Conservation (phyloP, 2,888 invertebrate species). For the Stenchaetothrips biformis region DNA sequence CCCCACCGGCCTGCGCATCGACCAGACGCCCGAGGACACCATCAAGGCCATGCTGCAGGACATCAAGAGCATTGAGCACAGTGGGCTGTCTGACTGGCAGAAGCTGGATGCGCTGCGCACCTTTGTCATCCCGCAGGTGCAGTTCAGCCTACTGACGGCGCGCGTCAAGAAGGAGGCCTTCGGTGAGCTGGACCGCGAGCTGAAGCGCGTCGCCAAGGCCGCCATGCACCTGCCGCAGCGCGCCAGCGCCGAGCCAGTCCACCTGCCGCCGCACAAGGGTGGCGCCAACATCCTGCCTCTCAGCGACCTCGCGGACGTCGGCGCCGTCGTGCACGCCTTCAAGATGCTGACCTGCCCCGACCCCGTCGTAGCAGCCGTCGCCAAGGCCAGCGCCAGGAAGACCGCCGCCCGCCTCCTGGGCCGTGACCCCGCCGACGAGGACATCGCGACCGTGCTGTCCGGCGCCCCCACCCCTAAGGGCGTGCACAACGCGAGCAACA, state of each 20-base stretch:
- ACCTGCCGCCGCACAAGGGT: neutral
- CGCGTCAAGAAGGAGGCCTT: neutral
- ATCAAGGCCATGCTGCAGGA: slow-evolving; percentile 27
- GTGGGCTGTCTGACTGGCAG: slow-evolving; percentile 38
- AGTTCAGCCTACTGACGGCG: neutral
- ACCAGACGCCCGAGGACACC: slow-evolving; percentile 36
- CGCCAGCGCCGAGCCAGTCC: neutral
- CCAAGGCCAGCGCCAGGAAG: neutral
- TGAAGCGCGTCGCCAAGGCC: neutral
- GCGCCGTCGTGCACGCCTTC: neutral
- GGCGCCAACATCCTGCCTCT: neutral
- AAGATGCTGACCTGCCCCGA: neutral
- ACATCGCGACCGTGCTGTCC: neutral
- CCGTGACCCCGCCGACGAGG: neutral
- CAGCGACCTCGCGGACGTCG: neutral
- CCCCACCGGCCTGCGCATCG: slow-evolving; percentile 40
- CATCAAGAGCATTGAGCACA: slow-evolving; percentile 17
- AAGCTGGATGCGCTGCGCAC: slow-evolving; percentile 37
- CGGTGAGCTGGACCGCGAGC: neutral
- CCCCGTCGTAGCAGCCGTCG: neutral
- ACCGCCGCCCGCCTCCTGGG: neutral
- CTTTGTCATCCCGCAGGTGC: slow-evolving; percentile 34
- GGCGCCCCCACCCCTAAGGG: neutral
- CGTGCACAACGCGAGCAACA: neutral
- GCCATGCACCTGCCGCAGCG: neutral